Evolutionary conservation across 2,797 vertebrate genomes (phyloP).

Genomic region (Mus minutoides): DNA sequence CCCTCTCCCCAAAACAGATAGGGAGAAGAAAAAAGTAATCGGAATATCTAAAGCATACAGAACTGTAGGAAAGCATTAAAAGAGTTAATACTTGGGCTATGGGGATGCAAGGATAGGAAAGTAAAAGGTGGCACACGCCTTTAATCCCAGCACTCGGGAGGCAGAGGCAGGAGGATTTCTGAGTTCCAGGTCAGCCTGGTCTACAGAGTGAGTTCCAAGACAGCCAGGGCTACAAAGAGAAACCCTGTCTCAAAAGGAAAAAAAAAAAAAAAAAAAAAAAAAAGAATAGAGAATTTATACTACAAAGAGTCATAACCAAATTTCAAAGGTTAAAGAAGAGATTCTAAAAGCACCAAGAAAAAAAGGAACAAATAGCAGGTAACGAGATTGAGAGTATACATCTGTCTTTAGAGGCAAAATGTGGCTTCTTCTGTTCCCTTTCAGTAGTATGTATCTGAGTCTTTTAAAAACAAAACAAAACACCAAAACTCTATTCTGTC

Average conservation of each 20-base stretch:
- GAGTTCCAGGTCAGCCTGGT: too few relatives aligned
- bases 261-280: too few relatives aligned
- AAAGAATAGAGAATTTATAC: background rate
- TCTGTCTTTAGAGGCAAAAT: background rate
- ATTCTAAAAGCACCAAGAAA: background rate
- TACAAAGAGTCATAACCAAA: background rate
- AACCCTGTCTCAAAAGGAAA: too few relatives aligned
- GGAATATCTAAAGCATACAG: background rate
- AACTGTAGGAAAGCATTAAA: background rate
- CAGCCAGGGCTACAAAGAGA: too few relatives aligned
- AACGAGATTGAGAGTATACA: background rate
- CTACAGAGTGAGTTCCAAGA: too few relatives aligned
- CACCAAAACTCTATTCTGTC: background rate
- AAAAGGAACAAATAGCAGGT: background rate
- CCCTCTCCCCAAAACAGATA: background rate
- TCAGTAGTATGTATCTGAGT: background rate
- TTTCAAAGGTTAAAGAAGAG: background rate
- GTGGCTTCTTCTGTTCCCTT: background rate
- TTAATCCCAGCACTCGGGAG: too few relatives aligned
- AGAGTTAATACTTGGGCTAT: background rate
- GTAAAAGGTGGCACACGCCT: too few relatives aligned
- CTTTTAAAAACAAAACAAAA: too few relatives aligned
- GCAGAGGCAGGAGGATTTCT: too few relatives aligned
- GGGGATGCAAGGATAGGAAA: background rate
- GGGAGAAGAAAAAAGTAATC: background rate